Evolutionary conservation across 2,797 vertebrate species (phyloP).

Genomic region (Pampus argenteus): DNA sequence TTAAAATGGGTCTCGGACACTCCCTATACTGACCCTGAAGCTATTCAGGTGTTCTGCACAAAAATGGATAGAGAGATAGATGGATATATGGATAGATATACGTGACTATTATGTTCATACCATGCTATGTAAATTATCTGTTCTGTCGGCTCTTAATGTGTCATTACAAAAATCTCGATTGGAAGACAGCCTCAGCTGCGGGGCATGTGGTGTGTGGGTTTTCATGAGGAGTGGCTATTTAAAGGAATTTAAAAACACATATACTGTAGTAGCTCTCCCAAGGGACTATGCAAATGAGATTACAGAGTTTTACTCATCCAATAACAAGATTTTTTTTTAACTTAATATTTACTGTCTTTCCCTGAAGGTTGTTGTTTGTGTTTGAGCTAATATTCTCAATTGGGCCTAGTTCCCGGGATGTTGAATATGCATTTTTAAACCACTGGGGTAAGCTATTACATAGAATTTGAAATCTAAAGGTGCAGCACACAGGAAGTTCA

Average conservation of each 20-base stretch:
- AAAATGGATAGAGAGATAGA: neutral
- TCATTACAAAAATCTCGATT: constrained; percentile 51
- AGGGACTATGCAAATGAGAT: constrained; percentile 71
- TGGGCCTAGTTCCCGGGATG: constrained; percentile 19
- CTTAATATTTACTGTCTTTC: constrained; percentile 61
- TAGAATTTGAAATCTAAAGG: neutral
- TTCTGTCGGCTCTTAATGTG: constrained; percentile 28
- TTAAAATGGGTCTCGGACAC: too few relatives aligned
- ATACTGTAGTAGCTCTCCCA: constrained; percentile 49
- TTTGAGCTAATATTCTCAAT: constrained; percentile 39
- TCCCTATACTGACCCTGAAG: too few relatives aligned
- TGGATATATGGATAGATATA: neutral
- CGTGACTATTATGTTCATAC: neutral
- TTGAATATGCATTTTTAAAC: constrained; percentile 40
- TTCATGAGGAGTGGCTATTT: constrained; percentile 64
- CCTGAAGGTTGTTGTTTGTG: constrained; percentile 59
- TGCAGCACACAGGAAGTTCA: neutral
- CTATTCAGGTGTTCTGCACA: too few relatives aligned
- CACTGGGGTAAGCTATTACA: constrained; percentile 23
- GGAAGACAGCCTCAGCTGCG: constrained; percentile 57
- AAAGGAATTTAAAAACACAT: constrained; percentile 57
- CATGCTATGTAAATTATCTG: constrained; percentile 11
- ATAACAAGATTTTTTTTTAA: constrained; percentile 55
- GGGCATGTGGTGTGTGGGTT: constrained; percentile 61
- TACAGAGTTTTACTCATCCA: constrained; percentile 59